Conservation (phyloP, 2,797 vertebrate species). For the Sebastes reedi region DNA sequence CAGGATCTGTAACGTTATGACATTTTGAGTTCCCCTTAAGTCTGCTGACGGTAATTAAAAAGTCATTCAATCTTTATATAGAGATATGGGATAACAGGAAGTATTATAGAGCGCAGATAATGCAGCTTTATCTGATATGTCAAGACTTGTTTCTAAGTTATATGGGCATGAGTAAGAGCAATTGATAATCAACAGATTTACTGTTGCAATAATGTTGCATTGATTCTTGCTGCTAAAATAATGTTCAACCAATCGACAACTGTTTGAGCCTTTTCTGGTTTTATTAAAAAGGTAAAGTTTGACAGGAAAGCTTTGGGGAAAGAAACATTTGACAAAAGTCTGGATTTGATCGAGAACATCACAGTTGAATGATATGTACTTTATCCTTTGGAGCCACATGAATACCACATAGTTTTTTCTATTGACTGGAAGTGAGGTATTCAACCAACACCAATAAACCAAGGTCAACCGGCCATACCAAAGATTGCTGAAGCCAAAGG, state of each 20-base stretch:
- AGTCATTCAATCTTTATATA: not conserved
- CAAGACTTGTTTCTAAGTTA: not conserved
- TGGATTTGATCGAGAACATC: not conserved
- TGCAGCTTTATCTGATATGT: slow-evolving; percentile 15
- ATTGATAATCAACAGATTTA: not conserved
- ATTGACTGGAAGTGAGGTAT: not conserved
- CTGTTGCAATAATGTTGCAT: not conserved
- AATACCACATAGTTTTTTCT: not conserved
- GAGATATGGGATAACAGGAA: not conserved
- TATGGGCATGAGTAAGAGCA: not conserved
- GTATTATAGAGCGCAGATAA: not conserved
- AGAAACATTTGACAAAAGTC: not conserved
- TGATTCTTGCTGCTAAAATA: not conserved
- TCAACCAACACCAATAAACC: slow-evolving; percentile 13
- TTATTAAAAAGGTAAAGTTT: not conserved
- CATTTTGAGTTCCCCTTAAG: not conserved
- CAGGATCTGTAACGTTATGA: slow-evolving; percentile 1
- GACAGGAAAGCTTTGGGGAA: not conserved
- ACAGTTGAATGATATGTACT: not conserved
- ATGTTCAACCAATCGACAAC: not conserved
- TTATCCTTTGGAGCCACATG: not conserved
- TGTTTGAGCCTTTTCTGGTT: not conserved
- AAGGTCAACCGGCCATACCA: not conserved
- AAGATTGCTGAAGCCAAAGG: slow-evolving; percentile 30
- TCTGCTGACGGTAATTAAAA: slow-evolving; percentile 31